Evolutionary conservation across 2,888 invertebrate species (phyloP), one percentile per base, ranked within the genome.

Genomic region (Drosophila limbata): DNA sequence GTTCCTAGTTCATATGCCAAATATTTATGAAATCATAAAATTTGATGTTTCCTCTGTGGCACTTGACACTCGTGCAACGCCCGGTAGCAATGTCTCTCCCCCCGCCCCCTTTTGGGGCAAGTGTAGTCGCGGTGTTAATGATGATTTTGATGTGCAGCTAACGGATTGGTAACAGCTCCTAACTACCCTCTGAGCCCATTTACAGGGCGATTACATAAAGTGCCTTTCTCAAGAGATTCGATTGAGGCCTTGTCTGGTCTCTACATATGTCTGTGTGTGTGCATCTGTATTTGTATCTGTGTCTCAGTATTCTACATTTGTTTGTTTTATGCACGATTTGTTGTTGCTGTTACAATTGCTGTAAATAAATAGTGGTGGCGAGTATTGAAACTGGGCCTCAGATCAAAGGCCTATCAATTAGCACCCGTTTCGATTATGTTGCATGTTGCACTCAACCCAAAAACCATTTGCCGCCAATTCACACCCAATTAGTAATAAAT

Each of bases 11-110:
- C 28, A 39, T 65, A 62, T 51, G 61, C 70, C 75, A 87, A 88
- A 84, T 92, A 92, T 91, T 91, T 91, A 91, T 91, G 89, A 91
- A 91, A 88, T 90, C 91, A 92, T 91, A 91, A 91, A 92, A 92
- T 92, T 92, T 92, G 86, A 91, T 92, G 91, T 90, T 91, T 91
- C 91, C 90, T 88, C 67, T 69, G 72, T 65, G 72, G 76, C 86
- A 84, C 84, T 84, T 91, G 91, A 92, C 90, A 90, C 69, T 88
- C 68, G 68, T 72, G 69, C 80, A 79, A 75, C 81, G 77, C 73
- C 67, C 71, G 69, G 66, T 73, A 67, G 72, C 73, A 80, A 79
- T 70, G 53, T 5, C 50, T 42, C 11, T 42, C 2, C 11, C 19
- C 10, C 19, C 10, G 5, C 17, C 40, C 1, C 17, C 5, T 6